Base-by-base conservation (phyloP, 2,888 invertebrate genomes). In the Isotomurus palustris region DNA sequence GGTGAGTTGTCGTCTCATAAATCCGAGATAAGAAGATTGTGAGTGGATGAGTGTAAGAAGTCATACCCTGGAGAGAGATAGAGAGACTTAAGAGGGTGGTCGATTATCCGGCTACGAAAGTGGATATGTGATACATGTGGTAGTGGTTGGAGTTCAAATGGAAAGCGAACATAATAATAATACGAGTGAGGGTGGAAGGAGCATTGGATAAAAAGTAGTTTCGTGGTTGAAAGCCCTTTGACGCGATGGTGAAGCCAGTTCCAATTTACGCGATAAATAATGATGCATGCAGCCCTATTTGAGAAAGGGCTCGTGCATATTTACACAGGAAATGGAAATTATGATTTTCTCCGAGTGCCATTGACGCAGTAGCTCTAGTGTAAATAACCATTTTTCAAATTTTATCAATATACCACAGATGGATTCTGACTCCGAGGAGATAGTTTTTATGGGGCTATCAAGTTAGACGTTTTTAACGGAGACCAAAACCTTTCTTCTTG, bases 351-450 rank as follows among this genome's bases (percentile, higher is more conserved):
- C 67, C 64, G 67, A 69, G 69, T 69, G 69, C 69, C 66, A 68
- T 66, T 69, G 64, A 70, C 61, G 64, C 62, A 62, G 56, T 55
- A 63, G 64, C 62, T 60, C 60, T 63, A 68, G 60, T 68, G 69
- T 66, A 69, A 69, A 71, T 71, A 72, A 66, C 71, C 69, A 71
- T 71, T 72, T 72, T 70, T 72, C 71, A 70, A 71, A 72, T 71
- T 70, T 72, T 72, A 72, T 72, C 72, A 72, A 72, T 72, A 71
- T 69, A 67, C 68, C 67, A 69, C 72, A 72, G 71, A 71, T 71
- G 71, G 68, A 72, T 71, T 70, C 68, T 66, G 64, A 64, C 58
- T 66, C 68, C 57, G 54, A 53, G 61, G 63, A 67, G 68, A 71
- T 68, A 69, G 68, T 59, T 71, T 71, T 69, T 71, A 69, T 67